Conservation (phyloP, 2,113 vertebrate species). For the Callionymus lyra region DNA sequence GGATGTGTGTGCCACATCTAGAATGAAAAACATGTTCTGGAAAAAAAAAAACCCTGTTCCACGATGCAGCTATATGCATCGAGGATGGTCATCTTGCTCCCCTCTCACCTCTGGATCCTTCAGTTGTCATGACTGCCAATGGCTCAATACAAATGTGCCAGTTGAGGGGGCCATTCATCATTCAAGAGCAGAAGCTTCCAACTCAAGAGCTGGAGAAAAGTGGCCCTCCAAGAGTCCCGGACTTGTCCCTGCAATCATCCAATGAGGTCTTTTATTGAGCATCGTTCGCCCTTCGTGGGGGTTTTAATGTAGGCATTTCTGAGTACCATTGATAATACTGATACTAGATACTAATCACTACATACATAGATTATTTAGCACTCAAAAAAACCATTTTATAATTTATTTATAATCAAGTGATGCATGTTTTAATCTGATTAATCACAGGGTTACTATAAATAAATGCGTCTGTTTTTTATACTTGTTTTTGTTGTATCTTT, state of each 20-base stretch:
- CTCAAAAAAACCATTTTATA: too few species aligned
- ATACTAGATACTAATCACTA: too few species aligned
- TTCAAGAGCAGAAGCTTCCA: conserved; percentile 59
- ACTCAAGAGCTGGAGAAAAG: conserved; percentile 47
- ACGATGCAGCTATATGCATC: too few species aligned
- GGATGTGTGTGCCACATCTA: conserved; percentile 32
- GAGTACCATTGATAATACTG: too few species aligned
- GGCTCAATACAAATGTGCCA: conserved; percentile 58
- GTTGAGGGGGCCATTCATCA: conserved; percentile 64
- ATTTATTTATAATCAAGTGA: too few species aligned
- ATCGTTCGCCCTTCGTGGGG: conserved; percentile 19
- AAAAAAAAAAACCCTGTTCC: conserved; percentile 2
- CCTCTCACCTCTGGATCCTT: conserved; percentile 32
- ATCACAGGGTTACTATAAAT: too few species aligned
- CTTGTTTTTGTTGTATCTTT: too few species aligned
- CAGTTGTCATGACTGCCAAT: conserved; percentile 73
- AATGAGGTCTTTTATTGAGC: conserved; percentile 47
- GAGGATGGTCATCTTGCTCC: conserved; percentile 3
- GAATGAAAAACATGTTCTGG: conserved; percentile 12
- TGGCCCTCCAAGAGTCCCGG: conserved; percentile 44
- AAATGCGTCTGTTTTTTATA: too few species aligned
- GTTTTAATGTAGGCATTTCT: conserved; percentile 33
- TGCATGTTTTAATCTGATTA: too few species aligned
- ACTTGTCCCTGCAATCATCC: conserved; percentile 54
- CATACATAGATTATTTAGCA: too few species aligned